Base-by-base conservation (phyloP, 30 jellyfish, hydroid and myxozoan genomes). In the Aurelia coerulea region DNA sequence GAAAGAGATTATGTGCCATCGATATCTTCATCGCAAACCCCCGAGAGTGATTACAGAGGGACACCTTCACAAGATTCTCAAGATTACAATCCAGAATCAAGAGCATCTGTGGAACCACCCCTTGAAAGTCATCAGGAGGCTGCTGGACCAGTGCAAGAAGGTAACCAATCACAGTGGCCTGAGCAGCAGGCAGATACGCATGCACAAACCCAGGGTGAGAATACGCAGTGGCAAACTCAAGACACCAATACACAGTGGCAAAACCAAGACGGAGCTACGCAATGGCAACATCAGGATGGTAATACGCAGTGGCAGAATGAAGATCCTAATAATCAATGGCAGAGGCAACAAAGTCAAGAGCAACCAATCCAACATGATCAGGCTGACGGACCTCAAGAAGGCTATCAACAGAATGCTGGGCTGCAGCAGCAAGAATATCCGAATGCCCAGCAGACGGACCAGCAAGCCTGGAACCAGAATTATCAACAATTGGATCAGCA, bases 41-140 rank as follows among this genome's bases (percentile, higher is more conserved):
- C 89, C 10, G 79, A 78, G 31, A 68, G 73, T 49, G 52, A 17
- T 17, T 56, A 16, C 59, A 33, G 75, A 31, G 79, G 46, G 8
- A 64, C 89, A 13, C 79, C 89, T 31, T 78, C 89, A 7, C 89
- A 78, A 19, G 89, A 39, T 7, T 78, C 89, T 14, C 89, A 62
- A 78, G 89, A 78, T 37, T 32, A 4, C 52, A 74, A 51, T 34
- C 17, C 23, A 12, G 72, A 74, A 16, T 18, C 49, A 15, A 74
- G 18, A 9, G 72, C 18, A 37, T 50, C 85, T 12, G 15, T 42
- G 17, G 79, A 62, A 39, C 37, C 42, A 29, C 68, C 51, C 23
- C 67, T 73, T 9, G 79, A 78, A 29, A 18, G 10, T n/a, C 23
- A 62, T 71, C 74, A 31, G 62, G 76, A 78, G 72, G 56, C 58